phyloP scores from a whole-genome alignment of 2,797 vertebrate genomes.

The Falco cherrug region DNA sequence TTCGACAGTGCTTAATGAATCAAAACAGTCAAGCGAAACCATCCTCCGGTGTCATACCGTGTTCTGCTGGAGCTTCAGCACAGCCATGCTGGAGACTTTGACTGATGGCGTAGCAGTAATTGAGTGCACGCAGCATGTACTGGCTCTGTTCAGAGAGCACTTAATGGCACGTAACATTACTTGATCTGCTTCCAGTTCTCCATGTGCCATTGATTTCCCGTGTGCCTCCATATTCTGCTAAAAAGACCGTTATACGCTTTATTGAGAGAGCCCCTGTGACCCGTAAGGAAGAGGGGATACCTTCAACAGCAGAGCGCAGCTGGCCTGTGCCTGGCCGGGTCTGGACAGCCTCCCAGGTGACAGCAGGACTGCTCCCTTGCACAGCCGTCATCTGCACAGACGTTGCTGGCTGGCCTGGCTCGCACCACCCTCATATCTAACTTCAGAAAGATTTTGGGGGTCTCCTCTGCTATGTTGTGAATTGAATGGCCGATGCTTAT shows the following conservation, averaged over 20 bases:
- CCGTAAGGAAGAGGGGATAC: rapidly evolving
- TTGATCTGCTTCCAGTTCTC: neutral
- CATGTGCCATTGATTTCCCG: neutral
- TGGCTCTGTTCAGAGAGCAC: neutral
- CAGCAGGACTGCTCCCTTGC: neutral
- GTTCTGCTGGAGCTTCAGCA: neutral
- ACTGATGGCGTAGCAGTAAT: rapidly evolving
- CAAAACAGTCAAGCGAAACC: neutral
- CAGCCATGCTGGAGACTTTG: neutral
- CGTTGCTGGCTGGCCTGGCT: neutral
- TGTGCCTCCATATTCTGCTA: neutral
- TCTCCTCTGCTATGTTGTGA: neutral
- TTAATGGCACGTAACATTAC: rapidly evolving
- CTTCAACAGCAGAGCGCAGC: neutral
- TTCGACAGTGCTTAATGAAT: neutral
- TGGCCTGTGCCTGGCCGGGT: neutral
- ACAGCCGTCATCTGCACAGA: neutral
- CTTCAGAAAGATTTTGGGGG: neutral
- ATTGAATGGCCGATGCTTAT: neutral
- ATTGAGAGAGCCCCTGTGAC: neutral
- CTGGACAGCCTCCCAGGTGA: neutral
- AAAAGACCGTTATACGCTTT: neutral
- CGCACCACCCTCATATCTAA: neutral
- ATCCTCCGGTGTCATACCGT: neutral
- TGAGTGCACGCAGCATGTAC: neutral